A percentile compares a stretch with the other conserved stretches of the same genome.
Evolutionary conservation across 2,797 vertebrate species (phyloP).

Genomic region (Urophycis tenuis): DNA sequence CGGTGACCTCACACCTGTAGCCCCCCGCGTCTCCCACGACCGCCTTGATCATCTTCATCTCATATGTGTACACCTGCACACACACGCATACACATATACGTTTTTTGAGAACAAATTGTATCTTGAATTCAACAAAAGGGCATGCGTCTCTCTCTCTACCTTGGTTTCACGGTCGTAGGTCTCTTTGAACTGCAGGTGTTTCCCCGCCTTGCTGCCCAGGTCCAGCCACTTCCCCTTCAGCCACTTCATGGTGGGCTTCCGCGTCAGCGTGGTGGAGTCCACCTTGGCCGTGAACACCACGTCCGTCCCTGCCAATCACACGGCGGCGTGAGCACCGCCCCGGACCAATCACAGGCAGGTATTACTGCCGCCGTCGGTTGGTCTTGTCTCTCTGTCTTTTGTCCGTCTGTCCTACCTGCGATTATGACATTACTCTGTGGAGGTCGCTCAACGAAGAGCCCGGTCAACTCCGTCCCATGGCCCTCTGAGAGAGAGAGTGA

Average conservation of each 20-base stretch:
- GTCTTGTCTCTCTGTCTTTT: neutral
- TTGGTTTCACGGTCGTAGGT: constrained; percentile 78
- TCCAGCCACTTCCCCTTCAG: constrained; percentile 91
- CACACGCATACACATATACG: neutral
- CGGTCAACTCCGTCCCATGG: constrained; percentile 55
- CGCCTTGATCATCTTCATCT: constrained; percentile 78
- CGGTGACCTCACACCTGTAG: constrained; percentile 81
- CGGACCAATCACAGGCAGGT: neutral
- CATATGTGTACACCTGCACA: constrained; percentile 73
- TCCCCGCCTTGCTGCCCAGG: constrained; percentile 80
- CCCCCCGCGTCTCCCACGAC: constrained; percentile 71
- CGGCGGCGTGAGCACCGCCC: constrained; percentile 6
- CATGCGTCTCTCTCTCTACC: constrained; percentile 46
- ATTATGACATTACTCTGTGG: constrained; percentile 22
- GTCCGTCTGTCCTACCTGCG: constrained; percentile 48
- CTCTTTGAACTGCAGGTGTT: constrained; percentile 81
- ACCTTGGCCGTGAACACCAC: constrained; percentile 61
- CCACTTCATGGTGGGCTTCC: constrained; percentile 81
- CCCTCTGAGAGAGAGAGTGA: constrained; percentile 42
- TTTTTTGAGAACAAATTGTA: neutral
- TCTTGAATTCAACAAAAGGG: no score
- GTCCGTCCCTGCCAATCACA: constrained; percentile 58
- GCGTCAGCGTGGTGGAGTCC: constrained; percentile 66
- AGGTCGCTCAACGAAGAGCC: constrained; percentile 69
- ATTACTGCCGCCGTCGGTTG: neutral